A percentile compares a stretch with the other conserved stretches of the same genome.
Conservation (phyloP, 2,888 invertebrate species). For the Trissoscelio sp. region DNA sequence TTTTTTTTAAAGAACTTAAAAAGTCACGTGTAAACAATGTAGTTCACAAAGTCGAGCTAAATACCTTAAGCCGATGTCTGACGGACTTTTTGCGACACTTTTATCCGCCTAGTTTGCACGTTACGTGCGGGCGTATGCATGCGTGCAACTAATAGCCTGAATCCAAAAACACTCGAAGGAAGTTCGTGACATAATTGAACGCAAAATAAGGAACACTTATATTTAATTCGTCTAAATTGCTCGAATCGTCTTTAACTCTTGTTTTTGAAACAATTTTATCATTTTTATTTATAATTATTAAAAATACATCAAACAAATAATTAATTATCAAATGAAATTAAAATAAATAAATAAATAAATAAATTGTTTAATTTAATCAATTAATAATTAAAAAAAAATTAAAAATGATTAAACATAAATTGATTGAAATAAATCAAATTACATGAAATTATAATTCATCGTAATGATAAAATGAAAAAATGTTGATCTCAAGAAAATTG, state of each 20-base stretch:
- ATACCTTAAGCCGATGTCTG: slow-evolving; percentile 23
- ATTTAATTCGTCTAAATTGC: slow-evolving; percentile 38
- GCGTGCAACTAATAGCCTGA: slow-evolving; percentile 56
- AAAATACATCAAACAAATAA: too few species aligned
- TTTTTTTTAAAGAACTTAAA: too few species aligned
- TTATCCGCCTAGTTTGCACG: slow-evolving; percentile 33
- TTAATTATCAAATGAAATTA: too few species aligned
- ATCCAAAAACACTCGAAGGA: slow-evolving; percentile 49
- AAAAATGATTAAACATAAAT: too few species aligned
- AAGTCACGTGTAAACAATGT: slow-evolving; percentile 22
- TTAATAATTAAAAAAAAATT: too few species aligned
- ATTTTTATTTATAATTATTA: too few species aligned
- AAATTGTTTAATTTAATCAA: too few species aligned
- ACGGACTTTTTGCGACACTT: slow-evolving; percentile 34
- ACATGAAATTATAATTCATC: too few species aligned
- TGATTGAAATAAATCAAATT: background rate
- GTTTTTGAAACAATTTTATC: too few species aligned
- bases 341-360: too few species aligned
- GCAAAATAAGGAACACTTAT: slow-evolving; percentile 38
- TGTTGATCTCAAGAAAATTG: background rate
- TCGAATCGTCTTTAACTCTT: slow-evolving; percentile 16
- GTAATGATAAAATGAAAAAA: too few species aligned
- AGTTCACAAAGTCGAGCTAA: slow-evolving; percentile 31
- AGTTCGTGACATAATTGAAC: slow-evolving; percentile 43
- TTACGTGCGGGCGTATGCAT: slow-evolving; percentile 52